phyloP scores from a whole-genome alignment of 2,113 vertebrate genomes.

The Pyxicephalus adspersus region DNA sequence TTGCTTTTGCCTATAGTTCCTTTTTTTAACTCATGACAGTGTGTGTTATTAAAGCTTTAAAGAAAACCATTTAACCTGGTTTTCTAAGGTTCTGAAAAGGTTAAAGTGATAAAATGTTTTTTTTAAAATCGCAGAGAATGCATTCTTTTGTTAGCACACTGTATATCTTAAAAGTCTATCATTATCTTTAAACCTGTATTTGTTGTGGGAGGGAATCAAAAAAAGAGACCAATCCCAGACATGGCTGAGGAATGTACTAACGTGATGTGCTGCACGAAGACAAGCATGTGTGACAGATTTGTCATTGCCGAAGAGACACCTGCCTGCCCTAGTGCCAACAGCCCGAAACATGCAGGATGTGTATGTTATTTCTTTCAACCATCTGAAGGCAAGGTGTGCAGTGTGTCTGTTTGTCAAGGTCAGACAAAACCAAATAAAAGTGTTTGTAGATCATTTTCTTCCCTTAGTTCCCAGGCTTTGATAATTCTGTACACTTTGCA shows the following conservation, averaged over 20 bases:
- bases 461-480: no score
- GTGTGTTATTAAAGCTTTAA: neutral
- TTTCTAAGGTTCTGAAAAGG: neutral
- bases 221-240: neutral
- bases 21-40: no score
- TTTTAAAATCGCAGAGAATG: neutral
- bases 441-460: neutral
- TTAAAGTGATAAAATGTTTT: neutral
- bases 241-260: slow-evolving; percentile 22
- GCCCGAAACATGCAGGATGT: neutral
- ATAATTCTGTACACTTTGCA: no score
- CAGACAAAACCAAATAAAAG: neutral
- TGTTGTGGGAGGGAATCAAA: slow-evolving; percentile 12
- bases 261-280: slow-evolving; percentile 33
- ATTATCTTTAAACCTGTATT: neutral
- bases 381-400: neutral
- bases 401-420: no score
- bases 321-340: slow-evolving; percentile 13
- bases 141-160: neutral
- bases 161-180: neutral
- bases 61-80: neutral
- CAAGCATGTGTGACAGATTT: neutral
- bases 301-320: slow-evolving; percentile 23
- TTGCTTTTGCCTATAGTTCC: no score
- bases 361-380: neutral